phyloP scores from a whole-genome alignment of 2,797 vertebrate genomes.

The Gallinago stenura region DNA sequence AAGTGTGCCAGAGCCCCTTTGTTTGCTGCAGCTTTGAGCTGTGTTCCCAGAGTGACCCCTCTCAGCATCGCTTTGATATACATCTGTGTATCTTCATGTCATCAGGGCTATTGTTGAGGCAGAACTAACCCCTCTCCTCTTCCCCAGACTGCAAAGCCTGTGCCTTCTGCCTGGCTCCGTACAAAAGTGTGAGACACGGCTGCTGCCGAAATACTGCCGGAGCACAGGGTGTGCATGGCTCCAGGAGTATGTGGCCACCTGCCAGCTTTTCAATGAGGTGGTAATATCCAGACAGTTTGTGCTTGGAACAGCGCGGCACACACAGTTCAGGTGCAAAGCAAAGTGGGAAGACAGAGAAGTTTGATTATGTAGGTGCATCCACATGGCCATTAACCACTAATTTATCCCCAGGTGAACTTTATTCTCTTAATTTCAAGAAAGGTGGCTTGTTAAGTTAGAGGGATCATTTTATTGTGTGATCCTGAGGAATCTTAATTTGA shows the following conservation, averaged over 20 bases:
- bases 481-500: neutral
- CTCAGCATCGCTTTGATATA: neutral
- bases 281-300: neutral
- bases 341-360: neutral
- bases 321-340: accelerated
- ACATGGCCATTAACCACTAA: neutral
- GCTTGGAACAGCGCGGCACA: accelerated
- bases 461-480: neutral
- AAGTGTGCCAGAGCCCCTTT: neutral
- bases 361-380: neutral
- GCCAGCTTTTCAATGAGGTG: neutral
- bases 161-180: neutral
- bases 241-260: neutral
- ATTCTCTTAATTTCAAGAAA: neutral
- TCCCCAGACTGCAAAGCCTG: neutral
- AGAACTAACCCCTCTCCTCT: neutral
- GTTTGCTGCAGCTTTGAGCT: neutral
- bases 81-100: slow-evolving; percentile 40
- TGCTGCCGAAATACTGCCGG: neutral
- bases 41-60: slow-evolving; percentile 14
- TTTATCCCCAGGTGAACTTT: neutral
- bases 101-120: neutral
- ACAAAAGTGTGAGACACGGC: neutral
- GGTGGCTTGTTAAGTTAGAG: neutral
- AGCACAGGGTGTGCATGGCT: neutral